Evolutionary conservation across 1,140 invertebrate species (phyloP).

Genomic region (Holcopasites calliopsidis): DNA sequence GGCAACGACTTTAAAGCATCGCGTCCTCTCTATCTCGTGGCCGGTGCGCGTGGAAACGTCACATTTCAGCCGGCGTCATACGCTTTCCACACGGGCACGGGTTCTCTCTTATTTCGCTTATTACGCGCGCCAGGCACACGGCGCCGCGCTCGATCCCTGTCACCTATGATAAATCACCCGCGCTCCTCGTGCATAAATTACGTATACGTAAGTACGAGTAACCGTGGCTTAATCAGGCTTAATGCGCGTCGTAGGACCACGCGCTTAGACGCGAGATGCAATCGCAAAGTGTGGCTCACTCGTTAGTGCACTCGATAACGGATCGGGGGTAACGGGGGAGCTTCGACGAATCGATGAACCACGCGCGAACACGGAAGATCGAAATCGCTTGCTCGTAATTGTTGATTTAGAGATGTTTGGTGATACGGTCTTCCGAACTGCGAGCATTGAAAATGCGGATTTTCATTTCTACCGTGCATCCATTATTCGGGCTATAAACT

Average conservation of each 20-base stretch:
- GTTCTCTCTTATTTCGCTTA: background rate
- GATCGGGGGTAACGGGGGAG: too few relatives aligned
- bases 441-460: too few relatives aligned
- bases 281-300: constrained; percentile 22
- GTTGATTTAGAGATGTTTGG: background rate
- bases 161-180: background rate
- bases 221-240: background rate
- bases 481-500: too few relatives aligned
- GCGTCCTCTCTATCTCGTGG: background rate
- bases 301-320: constrained; percentile 46
- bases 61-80: background rate
- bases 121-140: background rate
- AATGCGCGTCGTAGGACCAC: background rate
- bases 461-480: too few relatives aligned
- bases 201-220: background rate
- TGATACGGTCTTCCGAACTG: background rate
- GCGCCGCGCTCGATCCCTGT: background rate
- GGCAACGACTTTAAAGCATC: background rate
- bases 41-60: background rate
- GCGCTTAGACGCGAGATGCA: constrained; percentile 4
- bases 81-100: background rate
- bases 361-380: background rate
- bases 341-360: constrained; percentile 25
- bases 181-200: background rate
- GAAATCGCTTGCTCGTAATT: background rate